These are phyloP conservation scores for Melipona quadrifasciata DNA, from an alignment of 1,140 invertebrate genomes.

Conservation along the genomic window DNA sequence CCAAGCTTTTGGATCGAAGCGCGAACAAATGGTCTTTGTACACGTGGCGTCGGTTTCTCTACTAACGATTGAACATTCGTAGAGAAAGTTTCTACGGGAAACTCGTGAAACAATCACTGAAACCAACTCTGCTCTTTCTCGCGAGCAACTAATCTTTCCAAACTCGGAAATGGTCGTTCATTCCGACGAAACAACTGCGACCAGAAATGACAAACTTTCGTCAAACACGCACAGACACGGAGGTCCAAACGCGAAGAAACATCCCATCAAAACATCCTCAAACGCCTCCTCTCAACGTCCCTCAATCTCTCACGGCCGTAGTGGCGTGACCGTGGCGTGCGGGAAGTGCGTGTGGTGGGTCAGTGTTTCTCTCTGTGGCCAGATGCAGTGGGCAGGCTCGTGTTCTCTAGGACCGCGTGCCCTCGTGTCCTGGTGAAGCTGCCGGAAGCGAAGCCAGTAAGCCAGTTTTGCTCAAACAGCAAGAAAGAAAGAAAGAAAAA, in stretches of 20 bases:
- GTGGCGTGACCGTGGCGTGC: neutral
- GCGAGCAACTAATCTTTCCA: no score
- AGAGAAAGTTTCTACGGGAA: no score
- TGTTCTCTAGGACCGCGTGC: neutral
- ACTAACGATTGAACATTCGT: no score
- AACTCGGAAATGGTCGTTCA: no score
- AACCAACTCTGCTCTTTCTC: no score
- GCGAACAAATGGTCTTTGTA: neutral
- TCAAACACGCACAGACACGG: neutral
- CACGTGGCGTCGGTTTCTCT: slow-evolving; percentile 25
- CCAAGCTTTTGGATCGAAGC: neutral
- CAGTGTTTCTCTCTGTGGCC: slow-evolving; percentile 23
- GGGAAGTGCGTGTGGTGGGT: neutral
- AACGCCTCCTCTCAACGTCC: no score
- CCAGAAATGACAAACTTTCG: no score
- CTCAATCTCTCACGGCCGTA: neutral
- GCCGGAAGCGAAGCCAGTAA: slow-evolving; percentile 14
- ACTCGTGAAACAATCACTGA: no score
- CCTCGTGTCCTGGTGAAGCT: slow-evolving; percentile 11
- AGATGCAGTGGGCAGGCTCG: slow-evolving; percentile 7
- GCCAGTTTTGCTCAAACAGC: neutral
- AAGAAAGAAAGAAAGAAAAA: no score
- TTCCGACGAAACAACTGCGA: no score
- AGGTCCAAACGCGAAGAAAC: neutral
- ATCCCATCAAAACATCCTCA: no score